Base-by-base conservation (phyloP, 2,888 invertebrate species). In the Lasioglossum malachurum region DNA sequence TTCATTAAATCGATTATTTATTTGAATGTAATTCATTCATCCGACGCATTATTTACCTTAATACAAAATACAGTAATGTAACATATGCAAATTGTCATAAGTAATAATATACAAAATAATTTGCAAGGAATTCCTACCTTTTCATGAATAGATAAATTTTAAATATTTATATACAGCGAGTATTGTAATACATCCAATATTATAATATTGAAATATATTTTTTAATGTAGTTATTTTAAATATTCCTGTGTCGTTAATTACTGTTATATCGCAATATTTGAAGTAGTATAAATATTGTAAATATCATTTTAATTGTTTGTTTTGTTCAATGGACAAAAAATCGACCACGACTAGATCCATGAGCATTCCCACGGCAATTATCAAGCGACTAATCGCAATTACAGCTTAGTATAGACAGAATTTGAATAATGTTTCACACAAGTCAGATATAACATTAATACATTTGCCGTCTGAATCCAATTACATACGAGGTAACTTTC, bases 281-380 rank as follows among this genome's bases (percentile, higher is more conserved):
- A 64, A 64, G 19, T 31, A 31, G 19, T 19, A 64, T 27, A 8
- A 31, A 64, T 64, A 31, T 31, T 31, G 19, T 57, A 64, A 64
- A 64, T 3, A 64, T 64, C 31, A 31, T 31, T 5, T 19, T 19
- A 19, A 31, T 31, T 64, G 19, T 31, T 4, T 0, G 23, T 31
- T 64, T 64, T 31, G 16, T 64, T 16, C 8, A 19, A 69, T 35
- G 69, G 23, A 38, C 23, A 38, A 69, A 69, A 69, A 46, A 35
- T 64, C 23, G n/a, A 72, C 3, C 27, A 7, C 31, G 53, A 46
- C n/a, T 23, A 3, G 27, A 78, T 77, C 76, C 82, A 82, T 82
- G 76, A 74, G 64, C 16, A 67, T 79, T 79, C 16, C 44, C 16
- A 23, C 53, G 75, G 57, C 41, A n/a, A 57, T 71, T 77, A 81